Base-by-base conservation (phyloP, 2,797 vertebrate genomes). In the Okamejei kenojei region DNA sequence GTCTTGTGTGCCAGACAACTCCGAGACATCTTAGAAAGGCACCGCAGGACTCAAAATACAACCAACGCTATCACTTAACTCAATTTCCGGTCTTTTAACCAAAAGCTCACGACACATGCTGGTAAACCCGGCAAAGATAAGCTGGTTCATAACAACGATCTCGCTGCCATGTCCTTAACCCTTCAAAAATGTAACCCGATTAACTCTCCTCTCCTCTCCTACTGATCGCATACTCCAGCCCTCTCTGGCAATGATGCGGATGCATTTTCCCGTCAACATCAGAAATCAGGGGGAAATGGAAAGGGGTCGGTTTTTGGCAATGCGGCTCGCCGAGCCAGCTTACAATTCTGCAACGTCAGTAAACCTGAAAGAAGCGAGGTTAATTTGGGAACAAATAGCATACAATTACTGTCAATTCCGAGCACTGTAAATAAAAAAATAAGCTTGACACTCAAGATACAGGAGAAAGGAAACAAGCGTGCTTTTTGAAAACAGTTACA, bases 161-260 rank as follows among this genome's bases (percentile, higher is more conserved):
- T 79, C 93, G 61, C 74, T 93, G 77, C 82, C 76, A 93, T 93
- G 73, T 93, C 81, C 74, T 93, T 92, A 93, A 82, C 81, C 90
- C 78, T 63, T 54, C 82, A 82, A 93, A 90, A 93, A 73, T 63
- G 68, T 45, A 45, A 80, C 73, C 38, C 76, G 90, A 74, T 92
- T 76, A 92, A 29, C 90, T 38, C 5, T 76, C 9, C 71, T 74
- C 71, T 74, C 68, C 35, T 74, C 35, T 88, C 32, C n/a, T 54
- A 7, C 58, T 76, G 29, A 7, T 92, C 58, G 35, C 23, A 91
- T 29, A 45, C 68, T 91, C 45, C 68, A 91, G 73, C 45, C 90
- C 35, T 54, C 10, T 74, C 73, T 54, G 32, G 73, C 68, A 91
- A 54, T 74, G 68, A 17, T 23, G 90, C 54, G 9, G 76, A n/a